Evolutionary conservation across 2,888 invertebrate species (phyloP), one percentile per base, ranked within the genome.

Genomic region (Dolomedes plantarius): DNA sequence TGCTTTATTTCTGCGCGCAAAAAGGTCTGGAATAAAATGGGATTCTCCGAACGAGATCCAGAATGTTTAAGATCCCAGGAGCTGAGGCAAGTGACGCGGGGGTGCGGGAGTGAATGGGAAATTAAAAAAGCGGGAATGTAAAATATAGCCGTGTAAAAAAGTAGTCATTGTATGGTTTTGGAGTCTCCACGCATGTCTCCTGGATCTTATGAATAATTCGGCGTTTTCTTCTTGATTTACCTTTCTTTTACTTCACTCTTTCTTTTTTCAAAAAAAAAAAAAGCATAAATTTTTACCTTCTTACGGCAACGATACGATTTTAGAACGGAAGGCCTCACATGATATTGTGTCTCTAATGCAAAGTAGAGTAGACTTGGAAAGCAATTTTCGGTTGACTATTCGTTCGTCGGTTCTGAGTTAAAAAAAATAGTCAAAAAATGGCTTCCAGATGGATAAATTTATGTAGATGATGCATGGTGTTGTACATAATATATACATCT

Each of bases 41-140:
- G 67, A 68, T 67, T 75, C 50, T 50, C 50, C 32, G 50, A 76
- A 50, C 68, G 50, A 76, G 64, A 76, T 76, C 67, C 76, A 19
- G 67, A 46, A 67, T 46, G 46, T 41, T 76, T 68, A 32, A 29
- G 19, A 68, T 76, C 76, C 68, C 68, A 50, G n/a, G 32, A 65
- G 75, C 46, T 27, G 39, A 39, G 23, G 64, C 62, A 29, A 65
- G 36, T 27, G 64, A 41, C n/a, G n/a, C n/a, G 67, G 39, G n/a
- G 11, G 32, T 16, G 2, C 2, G 46, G 56, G 56, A 16, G 19
- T 19, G 56, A 56, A 56, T 23, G 2, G 56, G 56, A 46, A 56
- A 56, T 56, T 56, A 56, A 23, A 56, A 56, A 56, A 56, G 23
- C 5, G 2, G 46, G 23, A 56, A 56, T 56, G 56, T 23, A 56